A percentile compares a stretch with the other conserved stretches of the same genome.
These are phyloP conservation scores for Platichthys flesus DNA, from an alignment of 2,113 vertebrate species.

Conservation along the genomic window DNA sequence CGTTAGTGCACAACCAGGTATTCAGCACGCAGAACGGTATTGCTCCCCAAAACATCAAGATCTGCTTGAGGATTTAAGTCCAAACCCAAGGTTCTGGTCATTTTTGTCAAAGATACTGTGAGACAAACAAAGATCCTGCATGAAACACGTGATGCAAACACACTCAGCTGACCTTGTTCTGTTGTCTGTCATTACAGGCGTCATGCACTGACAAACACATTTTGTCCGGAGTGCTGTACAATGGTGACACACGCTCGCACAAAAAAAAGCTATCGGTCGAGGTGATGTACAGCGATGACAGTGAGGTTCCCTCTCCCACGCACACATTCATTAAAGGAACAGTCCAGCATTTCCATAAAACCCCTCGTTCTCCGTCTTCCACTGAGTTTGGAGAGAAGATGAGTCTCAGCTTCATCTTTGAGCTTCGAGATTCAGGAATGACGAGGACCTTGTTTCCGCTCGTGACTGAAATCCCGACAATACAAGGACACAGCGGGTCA, in stretches of 20 bases:
- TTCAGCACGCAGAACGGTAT: slow-evolving; percentile 52
- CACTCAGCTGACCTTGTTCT: slow-evolving; percentile 31
- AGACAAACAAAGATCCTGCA: slow-evolving; percentile 27
- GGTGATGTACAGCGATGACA: slow-evolving; percentile 70
- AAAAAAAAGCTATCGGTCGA: slow-evolving; percentile 66
- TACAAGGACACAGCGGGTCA: not conserved
- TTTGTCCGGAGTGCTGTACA: slow-evolving; percentile 65
- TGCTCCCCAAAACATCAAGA: slow-evolving; percentile 51
- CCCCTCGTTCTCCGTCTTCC: not conserved
- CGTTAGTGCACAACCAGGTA: slow-evolving; percentile 42
- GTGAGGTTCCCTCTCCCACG: slow-evolving; percentile 37
- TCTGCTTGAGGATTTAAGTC: slow-evolving; percentile 26
- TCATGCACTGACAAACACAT: slow-evolving; percentile 61
- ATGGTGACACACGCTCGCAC: slow-evolving; percentile 54
- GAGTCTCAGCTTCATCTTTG: slow-evolving; percentile 11
- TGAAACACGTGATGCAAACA: slow-evolving; percentile 43
- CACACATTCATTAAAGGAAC: slow-evolving; percentile 43
- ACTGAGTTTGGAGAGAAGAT: slow-evolving; percentile 6
- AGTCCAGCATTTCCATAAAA: slow-evolving; percentile 25
- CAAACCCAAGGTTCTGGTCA: slow-evolving; percentile 10
- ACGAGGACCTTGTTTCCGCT: not conserved
- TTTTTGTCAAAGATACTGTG: slow-evolving; percentile 29
- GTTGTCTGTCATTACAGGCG: slow-evolving; percentile 34
- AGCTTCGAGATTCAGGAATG: not conserved
- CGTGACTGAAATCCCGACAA: not conserved